phyloP scores from a whole-genome alignment of 2,113 vertebrate genomes.

The Tragelaphus strepsiceros region DNA sequence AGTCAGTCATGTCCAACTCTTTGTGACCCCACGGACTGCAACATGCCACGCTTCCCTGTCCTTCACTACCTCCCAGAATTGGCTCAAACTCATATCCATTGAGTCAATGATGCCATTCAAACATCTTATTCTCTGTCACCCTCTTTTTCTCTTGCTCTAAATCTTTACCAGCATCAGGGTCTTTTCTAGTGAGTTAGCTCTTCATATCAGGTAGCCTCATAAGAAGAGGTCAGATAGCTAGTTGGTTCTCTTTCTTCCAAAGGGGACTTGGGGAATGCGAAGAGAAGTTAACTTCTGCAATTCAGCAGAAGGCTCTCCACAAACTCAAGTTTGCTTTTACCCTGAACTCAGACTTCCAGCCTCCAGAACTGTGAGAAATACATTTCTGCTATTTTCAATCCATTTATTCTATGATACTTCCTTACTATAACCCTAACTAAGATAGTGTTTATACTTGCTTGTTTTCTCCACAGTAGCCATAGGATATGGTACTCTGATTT shows the following conservation, averaged over 20 bases:
- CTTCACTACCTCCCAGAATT: neutral
- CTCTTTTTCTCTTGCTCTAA: neutral
- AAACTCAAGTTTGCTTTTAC: neutral
- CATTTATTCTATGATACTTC: neutral
- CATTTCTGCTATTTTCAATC: neutral
- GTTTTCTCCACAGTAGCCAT: neutral
- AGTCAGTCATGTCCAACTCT: neutral
- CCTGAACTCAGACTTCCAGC: neutral
- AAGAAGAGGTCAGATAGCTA: neutral
- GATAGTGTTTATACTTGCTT: neutral
- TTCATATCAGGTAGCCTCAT: neutral
- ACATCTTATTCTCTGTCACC: neutral
- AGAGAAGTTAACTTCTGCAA: neutral
- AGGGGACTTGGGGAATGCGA: too few relatives aligned
- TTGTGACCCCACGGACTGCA: neutral
- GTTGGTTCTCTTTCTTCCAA: neutral
- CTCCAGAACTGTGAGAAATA: neutral
- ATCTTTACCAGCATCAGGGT: neutral
- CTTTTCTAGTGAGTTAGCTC: neutral
- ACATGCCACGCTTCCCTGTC: rapidly evolving
- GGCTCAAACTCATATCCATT: neutral
- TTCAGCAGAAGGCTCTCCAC: neutral
- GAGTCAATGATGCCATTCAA: neutral
- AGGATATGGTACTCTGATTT: neutral
- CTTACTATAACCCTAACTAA: neutral